A percentile compares a stretch with the other conserved stretches of the same genome.
Evolutionary conservation across 1,140 invertebrate species (phyloP).

Genomic region (Hydropsyche tenuis): DNA sequence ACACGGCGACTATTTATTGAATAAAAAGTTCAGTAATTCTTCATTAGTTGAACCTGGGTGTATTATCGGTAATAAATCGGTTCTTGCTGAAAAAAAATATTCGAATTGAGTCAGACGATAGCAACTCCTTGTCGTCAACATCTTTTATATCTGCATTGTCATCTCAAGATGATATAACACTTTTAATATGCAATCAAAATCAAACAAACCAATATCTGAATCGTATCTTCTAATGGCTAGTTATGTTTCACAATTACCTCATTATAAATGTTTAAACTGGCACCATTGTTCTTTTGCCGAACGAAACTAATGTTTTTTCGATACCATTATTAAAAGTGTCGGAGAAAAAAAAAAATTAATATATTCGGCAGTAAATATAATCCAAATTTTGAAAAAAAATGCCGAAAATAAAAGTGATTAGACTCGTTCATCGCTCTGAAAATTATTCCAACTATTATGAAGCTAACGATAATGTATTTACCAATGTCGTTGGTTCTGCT

Average conservation of each 20-base stretch:
- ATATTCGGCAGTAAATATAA: slow-evolving; percentile 74
- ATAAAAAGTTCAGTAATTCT: slow-evolving; percentile 47
- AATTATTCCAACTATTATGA: slow-evolving; percentile 56
- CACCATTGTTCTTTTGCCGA: slow-evolving; percentile 70
- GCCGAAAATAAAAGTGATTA: slow-evolving; percentile 55
- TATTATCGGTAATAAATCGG: slow-evolving; percentile 34
- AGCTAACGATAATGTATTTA: slow-evolving; percentile 36
- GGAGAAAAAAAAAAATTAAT: slow-evolving; percentile 77
- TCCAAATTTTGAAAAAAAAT: slow-evolving; percentile 58
- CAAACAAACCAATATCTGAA: slow-evolving; percentile 92
- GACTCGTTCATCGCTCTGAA: slow-evolving; percentile 58
- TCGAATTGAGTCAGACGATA: slow-evolving; percentile 64
- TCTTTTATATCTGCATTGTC: slow-evolving; percentile 93
- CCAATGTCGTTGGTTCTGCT: slow-evolving; percentile 54
- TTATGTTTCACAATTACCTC: slow-evolving; percentile 91
- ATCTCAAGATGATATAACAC: slow-evolving; percentile 90
- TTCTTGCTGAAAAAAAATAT: slow-evolving; percentile 38
- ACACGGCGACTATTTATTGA: slow-evolving; percentile 53
- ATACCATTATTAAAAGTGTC: slow-evolving; percentile 74
- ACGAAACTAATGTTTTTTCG: slow-evolving; percentile 75
- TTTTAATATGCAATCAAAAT: slow-evolving; percentile 96
- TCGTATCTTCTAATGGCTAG: slow-evolving; percentile 94
- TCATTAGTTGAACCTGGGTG: slow-evolving; percentile 42
- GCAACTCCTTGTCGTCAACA: slow-evolving; percentile 78
- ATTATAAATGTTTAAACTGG: slow-evolving; percentile 81